Percentiles rank a stretch among this genome's conserved stretches.
phyloP scores from a whole-genome alignment of 2,888 invertebrate species.

The Drosophila peninsularis region DNA sequence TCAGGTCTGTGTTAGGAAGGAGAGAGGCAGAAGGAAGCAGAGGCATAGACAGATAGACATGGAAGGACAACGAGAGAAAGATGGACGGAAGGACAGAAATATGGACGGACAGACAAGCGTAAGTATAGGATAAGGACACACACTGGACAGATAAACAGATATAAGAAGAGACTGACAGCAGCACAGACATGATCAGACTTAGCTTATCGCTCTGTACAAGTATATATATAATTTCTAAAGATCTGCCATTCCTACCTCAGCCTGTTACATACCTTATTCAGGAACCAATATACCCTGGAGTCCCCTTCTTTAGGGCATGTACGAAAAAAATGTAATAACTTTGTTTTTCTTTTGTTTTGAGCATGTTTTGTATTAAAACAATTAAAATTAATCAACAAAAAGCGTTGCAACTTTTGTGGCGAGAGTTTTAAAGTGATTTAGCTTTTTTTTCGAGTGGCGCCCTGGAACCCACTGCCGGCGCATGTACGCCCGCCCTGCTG shows the following conservation, averaged over 20 bases:
- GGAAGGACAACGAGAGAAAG: neutral
- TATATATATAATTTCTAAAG: no score
- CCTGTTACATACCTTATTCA: no score
- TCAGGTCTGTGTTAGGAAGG: neutral
- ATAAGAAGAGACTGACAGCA: no score
- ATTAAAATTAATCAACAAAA: conserved; percentile 72
- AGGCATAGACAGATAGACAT: no score
- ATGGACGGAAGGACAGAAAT: neutral
- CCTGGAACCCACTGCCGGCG: neutral
- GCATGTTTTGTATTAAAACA: conserved; percentile 52
- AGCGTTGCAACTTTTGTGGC: conserved; percentile 53
- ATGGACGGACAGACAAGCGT: neutral
- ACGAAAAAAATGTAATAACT: conserved; percentile 28
- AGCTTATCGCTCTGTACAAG: neutral
- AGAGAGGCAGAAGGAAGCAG: no score
- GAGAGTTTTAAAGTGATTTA: conserved; percentile 59
- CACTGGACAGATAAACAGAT: no score
- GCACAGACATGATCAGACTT: neutral
- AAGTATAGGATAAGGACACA: no score
- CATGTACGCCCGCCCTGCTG: neutral
- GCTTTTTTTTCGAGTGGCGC: conserved; percentile 16
- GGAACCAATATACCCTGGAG: neutral
- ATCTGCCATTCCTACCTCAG: no score
- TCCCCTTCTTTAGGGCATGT: neutral
- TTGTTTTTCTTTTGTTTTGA: conserved; percentile 32